phyloP scores from a whole-genome alignment of 2,797 vertebrate genomes.

The Eospalax fontanierii region DNA sequence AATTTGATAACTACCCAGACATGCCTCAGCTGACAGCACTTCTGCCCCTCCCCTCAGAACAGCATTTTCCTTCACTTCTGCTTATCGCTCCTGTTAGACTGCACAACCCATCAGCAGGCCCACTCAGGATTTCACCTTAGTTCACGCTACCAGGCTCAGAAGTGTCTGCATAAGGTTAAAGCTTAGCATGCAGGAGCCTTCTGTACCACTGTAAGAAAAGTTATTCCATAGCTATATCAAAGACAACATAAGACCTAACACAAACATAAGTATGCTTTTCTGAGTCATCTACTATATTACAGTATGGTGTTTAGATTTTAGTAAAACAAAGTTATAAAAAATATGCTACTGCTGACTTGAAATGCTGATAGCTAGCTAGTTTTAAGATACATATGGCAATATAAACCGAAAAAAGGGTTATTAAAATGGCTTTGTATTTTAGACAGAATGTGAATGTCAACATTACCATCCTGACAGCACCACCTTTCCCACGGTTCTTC shows the following conservation, averaged over 20 bases:
- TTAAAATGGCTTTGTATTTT: constrained; percentile 22
- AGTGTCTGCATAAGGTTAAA: background rate
- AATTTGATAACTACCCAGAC: background rate
- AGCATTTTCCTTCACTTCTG: background rate
- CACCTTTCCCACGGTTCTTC: constrained; percentile 97
- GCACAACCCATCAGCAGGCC: background rate
- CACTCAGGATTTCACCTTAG: background rate
- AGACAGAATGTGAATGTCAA: constrained; percentile 61
- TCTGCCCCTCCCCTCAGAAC: background rate
- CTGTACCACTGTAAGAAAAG: background rate
- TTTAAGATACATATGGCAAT: background rate
- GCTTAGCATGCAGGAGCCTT: background rate
- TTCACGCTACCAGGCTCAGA: background rate
- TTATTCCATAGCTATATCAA: background rate
- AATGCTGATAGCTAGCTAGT: background rate
- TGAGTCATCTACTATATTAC: background rate
- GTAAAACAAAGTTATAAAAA: constrained; percentile 21
- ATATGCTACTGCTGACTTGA: background rate
- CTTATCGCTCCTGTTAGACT: background rate
- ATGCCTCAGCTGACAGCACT: background rate
- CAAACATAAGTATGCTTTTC: background rate
- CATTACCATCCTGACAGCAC: constrained; percentile 96
- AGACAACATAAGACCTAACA: background rate
- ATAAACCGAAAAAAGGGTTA: background rate
- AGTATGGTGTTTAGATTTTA: background rate